These are phyloP conservation scores for Eudyptes chrysolophus DNA, from an alignment of 2,113 vertebrate genomes.

Conservation along the genomic window DNA sequence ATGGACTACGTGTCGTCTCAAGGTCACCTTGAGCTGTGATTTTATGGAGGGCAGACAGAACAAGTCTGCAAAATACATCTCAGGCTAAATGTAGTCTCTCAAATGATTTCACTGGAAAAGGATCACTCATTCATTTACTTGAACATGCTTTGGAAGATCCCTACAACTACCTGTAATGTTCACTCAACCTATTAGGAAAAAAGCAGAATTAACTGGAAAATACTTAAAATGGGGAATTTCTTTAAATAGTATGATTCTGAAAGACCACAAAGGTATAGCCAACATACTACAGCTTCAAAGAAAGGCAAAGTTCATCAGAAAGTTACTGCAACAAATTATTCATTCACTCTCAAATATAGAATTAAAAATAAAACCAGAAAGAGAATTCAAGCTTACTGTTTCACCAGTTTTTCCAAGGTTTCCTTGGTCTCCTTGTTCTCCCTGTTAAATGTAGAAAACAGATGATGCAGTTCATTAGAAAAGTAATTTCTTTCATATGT, in stretches of 20 bases:
- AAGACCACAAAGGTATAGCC: background rate
- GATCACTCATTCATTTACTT: background rate
- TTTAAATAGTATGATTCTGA: background rate
- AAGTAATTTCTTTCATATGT: constrained; percentile 33
- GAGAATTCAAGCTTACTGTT: constrained; percentile 80
- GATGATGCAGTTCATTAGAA: background rate
- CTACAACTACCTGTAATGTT: background rate
- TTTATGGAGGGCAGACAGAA: background rate
- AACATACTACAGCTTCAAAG: background rate
- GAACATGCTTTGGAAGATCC: background rate
- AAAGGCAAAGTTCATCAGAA: background rate
- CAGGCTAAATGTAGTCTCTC: background rate
- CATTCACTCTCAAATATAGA: background rate
- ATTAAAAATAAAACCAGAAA: constrained; percentile 16
- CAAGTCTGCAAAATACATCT: background rate
- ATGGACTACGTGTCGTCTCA: background rate
- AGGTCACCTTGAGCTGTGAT: background rate
- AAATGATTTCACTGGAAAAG: background rate
- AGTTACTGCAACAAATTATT: background rate
- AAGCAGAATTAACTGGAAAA: background rate
- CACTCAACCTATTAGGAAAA: background rate
- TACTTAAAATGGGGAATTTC: background rate
- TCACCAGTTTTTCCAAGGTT: constrained; percentile 88
- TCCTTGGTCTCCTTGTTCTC: constrained; percentile 90
- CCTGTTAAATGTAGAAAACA: constrained; percentile 77